Evolutionary conservation across 2,888 invertebrate species (phyloP).

Genomic region (Endomychus coccineus): DNA sequence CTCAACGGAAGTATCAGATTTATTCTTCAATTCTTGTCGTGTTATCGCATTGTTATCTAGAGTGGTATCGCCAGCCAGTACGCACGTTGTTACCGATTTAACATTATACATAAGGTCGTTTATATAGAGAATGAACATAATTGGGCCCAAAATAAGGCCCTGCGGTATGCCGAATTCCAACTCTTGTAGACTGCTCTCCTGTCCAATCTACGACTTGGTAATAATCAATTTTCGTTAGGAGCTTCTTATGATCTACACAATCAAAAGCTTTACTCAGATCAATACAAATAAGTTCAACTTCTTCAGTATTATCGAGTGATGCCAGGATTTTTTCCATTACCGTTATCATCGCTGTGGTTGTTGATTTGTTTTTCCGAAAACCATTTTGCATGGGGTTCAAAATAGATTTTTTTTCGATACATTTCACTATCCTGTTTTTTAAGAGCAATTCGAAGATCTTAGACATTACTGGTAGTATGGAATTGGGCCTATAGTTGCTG

Average conservation of each 20-base stretch:
- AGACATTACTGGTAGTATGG: constrained; percentile 6
- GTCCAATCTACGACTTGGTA: too few species aligned
- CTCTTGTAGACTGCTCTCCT: too few species aligned
- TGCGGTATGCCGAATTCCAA: too few species aligned
- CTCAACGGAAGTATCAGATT: too few species aligned
- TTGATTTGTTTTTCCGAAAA: constrained; percentile 7
- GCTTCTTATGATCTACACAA: constrained; percentile 4
- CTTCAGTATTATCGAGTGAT: constrained; percentile 5
- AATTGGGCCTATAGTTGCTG: constrained; percentile 10
- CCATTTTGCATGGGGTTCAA: constrained; percentile 3
- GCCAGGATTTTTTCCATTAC: constrained; percentile 6
- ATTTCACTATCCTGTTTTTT: constrained; percentile 5
- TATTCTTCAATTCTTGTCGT: too few species aligned
- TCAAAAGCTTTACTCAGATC: constrained; percentile 10
- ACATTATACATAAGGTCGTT: too few species aligned
- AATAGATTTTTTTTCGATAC: constrained; percentile 6
- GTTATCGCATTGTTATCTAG: too few species aligned
- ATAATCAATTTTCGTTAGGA: constrained; percentile 5
- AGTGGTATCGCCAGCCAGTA: too few species aligned
- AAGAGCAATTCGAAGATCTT: constrained; percentile 7
- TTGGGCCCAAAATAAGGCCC: too few species aligned
- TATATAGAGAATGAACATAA: too few species aligned
- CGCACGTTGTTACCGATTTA: too few species aligned
- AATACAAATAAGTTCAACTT: constrained; percentile 4
- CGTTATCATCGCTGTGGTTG: constrained; percentile 5